phyloP scores from a whole-genome alignment of 2,888 invertebrate species.

The Stictocephala bisonia region DNA sequence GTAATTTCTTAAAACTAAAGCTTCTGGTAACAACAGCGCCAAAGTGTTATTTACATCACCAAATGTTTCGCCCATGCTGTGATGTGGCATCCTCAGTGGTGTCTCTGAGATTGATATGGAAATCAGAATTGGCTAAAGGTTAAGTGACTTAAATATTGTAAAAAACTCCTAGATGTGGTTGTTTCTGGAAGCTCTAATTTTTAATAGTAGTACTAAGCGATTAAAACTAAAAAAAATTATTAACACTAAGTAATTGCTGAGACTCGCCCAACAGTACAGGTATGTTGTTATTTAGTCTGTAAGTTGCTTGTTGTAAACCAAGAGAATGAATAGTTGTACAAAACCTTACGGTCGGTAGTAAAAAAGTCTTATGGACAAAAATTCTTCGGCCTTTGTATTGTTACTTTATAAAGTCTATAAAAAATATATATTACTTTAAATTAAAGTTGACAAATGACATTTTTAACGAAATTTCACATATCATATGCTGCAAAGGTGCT shows the following conservation, averaged over 20 bases:
- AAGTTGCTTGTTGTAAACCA: slow-evolving; percentile 28
- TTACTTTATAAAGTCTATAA: background rate
- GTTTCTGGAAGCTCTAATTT: background rate
- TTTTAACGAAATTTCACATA: background rate
- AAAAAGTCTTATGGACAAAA: slow-evolving; percentile 8
- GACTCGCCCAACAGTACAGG: background rate
- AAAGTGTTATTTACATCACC: too few relatives aligned
- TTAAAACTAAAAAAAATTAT: background rate
- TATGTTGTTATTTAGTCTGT: slow-evolving; percentile 43
- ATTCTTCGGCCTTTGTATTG: slow-evolving; percentile 1
- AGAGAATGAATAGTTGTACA: background rate
- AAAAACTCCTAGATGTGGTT: too few relatives aligned
- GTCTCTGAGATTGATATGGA: too few relatives aligned
- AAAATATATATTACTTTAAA: background rate
- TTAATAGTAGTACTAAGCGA: background rate
- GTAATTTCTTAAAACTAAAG: too few relatives aligned
- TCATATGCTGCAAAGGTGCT: background rate
- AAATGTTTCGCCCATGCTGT: too few relatives aligned
- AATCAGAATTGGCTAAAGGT: too few relatives aligned
- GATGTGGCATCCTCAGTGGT: too few relatives aligned
- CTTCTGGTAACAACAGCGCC: too few relatives aligned
- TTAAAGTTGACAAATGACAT: background rate
- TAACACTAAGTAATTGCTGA: background rate
- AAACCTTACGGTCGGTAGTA: background rate
- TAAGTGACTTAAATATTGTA: too few relatives aligned